Percentiles rank a stretch among this genome's conserved stretches.
Evolutionary conservation across 2,113 vertebrate species (phyloP).

Genomic region (Dasypus novemcinctus): DNA sequence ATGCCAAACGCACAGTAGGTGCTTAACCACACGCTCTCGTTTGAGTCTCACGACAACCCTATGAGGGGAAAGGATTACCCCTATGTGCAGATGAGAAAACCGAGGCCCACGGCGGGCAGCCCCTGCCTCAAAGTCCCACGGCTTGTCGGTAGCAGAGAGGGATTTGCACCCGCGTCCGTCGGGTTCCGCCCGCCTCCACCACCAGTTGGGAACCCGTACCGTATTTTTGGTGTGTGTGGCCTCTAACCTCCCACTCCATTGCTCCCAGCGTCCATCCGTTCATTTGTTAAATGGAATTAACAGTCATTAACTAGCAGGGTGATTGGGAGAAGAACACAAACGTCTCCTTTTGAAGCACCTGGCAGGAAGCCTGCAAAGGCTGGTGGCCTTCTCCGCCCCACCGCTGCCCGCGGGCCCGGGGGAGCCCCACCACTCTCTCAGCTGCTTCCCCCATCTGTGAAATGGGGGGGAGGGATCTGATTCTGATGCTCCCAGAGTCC

Average conservation of each 20-base stretch:
- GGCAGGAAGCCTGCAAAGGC: neutral
- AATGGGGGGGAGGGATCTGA: neutral
- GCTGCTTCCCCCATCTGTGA: neutral
- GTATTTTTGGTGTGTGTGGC: neutral
- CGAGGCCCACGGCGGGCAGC: neutral
- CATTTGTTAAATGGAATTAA: neutral
- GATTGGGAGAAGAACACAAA: neutral
- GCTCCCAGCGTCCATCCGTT: rapidly evolving
- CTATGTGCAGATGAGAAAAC: neutral
- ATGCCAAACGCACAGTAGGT: too few species aligned
- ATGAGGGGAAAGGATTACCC: neutral
- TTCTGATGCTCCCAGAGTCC: neutral
- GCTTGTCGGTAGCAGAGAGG: neutral
- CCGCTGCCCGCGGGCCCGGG: neutral
- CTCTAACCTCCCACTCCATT: neutral
- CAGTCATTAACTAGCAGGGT: too few species aligned
- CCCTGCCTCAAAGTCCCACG: neutral
- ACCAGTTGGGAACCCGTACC: neutral
- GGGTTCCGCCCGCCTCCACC: too few species aligned
- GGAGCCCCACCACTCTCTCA: neutral
- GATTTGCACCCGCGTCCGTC: rapidly evolving
- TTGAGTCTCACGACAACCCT: too few species aligned
- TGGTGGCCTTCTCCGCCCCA: neutral
- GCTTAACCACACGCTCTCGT: too few species aligned
- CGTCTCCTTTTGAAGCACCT: rapidly evolving